A percentile compares a stretch with the other conserved stretches of the same genome.
Evolutionary conservation across 2,797 vertebrate genomes (phyloP).

Genomic region (Zonotrichia albicollis): DNA sequence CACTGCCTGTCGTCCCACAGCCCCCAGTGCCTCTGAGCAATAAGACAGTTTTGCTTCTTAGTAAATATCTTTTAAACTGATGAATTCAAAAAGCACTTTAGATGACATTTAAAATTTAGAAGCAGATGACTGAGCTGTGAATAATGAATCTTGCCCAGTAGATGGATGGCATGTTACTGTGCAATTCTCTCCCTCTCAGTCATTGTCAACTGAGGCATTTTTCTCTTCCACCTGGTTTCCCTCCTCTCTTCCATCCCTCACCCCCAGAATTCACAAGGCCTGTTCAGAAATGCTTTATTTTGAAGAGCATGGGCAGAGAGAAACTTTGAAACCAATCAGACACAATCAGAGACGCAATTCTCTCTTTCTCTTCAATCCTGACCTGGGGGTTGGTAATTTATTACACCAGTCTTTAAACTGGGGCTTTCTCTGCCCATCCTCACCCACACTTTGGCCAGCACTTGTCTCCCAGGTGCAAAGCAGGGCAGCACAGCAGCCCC

Average conservation of each 20-base stretch:
- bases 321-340: neutral
- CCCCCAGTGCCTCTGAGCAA: neutral
- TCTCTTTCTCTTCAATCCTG: neutral
- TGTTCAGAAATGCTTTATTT: neutral
- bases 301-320: neutral
- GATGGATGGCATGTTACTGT: conserved; percentile 48
- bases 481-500: accelerated
- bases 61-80: conserved; percentile 47
- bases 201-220: conserved; percentile 46
- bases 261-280: neutral
- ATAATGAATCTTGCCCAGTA: conserved; percentile 46
- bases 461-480: neutral
- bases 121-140: conserved; percentile 20
- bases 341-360: neutral
- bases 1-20: neutral
- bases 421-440: neutral
- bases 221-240: conserved; percentile 23
- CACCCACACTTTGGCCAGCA: neutral
- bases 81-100: conserved; percentile 43
- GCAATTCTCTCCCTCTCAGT: conserved; percentile 38
- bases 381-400: neutral
- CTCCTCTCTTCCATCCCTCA: neutral
- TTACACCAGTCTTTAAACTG: neutral
- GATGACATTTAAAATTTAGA: conserved; percentile 53
- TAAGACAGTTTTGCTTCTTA: conserved; percentile 26